Evolutionary conservation across 2,113 vertebrate genomes (phyloP), one percentile per base, ranked within the genome.

Genomic region (Carettochelys insculpta): DNA sequence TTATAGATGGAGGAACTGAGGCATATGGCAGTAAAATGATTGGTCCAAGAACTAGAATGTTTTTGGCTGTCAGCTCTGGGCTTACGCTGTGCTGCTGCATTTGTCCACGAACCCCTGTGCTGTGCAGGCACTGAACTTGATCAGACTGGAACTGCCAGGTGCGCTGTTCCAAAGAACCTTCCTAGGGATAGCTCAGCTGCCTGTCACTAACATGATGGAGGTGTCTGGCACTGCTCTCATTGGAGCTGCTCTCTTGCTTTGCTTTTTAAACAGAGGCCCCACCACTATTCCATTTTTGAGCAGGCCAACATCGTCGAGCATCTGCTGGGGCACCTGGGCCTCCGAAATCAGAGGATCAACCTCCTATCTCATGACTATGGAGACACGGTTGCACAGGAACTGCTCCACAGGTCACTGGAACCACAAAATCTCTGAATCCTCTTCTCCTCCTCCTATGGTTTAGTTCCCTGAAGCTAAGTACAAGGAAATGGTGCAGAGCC

Each of bases 301-400:
- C 99, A 99, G 96, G 99, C 99, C 85, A 98, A 96, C 88, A 98
- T 99, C 0, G 98, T 99, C 52, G 99, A 99, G 95, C 98, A 98
- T 1, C 97, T 99, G 90, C 87, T 98, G 87, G 94, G 93, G 24
- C 98, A 99, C 80, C 92, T 99, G 10, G 98, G 98, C 41, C 98
- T 99, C n/a, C 93, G 78, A 61, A 97, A 98, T 88, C 98, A 98
- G 79, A 97, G 98, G 71, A 92, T 99, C 88, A 99, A 99, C 85
- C 97, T 99, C 6, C 65, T 99, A 90, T 98, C 99, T 47, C 99
- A 99, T 0, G 99, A 99, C 45, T 99, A 99, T 0, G 99, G 99
- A 3, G 99, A 99, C 83, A 99, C 99, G 0, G 99, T 99, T 0
- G 99, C 99, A 1, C 98, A 99, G 92, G 99, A 99, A 97, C 98